These are phyloP conservation scores for Heteractis magnifica DNA, from an alignment of 92 coral and sea anemone genomes.

Conservation along the genomic window DNA sequence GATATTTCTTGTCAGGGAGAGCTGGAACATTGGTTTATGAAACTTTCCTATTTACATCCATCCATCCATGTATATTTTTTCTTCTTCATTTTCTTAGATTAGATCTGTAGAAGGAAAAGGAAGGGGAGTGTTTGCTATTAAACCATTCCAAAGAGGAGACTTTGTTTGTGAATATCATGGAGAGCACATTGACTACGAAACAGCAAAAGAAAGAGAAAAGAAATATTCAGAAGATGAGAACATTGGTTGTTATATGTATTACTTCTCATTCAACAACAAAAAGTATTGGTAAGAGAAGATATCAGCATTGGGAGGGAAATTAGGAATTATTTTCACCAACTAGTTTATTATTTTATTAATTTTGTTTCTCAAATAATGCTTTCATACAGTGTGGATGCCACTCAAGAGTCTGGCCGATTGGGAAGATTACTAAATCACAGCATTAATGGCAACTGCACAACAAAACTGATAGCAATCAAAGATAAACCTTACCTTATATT, in stretches of 20 bases:
- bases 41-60: background rate
- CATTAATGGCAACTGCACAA: conserved; percentile 82
- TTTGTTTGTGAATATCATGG: conserved; percentile 98
- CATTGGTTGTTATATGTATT: conserved; percentile 96
- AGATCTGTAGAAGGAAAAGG: conserved; percentile 90
- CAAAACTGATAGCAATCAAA: conserved; percentile 67
- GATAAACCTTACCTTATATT: conserved; percentile 82
- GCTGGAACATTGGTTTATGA: too few relatives aligned
- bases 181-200: conserved; percentile 67
- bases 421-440: conserved; percentile 98
- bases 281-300: conserved; percentile 76
- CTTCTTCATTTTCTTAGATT: conserved; percentile 45
- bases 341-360: background rate
- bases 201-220: conserved; percentile 85
- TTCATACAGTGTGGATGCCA: conserved; percentile 84
- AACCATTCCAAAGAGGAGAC: conserved; percentile 65
- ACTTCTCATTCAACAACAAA: conserved; percentile 77
- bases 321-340: too few relatives aligned
- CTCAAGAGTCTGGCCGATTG: conserved; percentile 81
- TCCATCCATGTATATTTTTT: background rate
- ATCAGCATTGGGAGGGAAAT: background rate
- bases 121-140: conserved; percentile 83
- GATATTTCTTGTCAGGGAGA: too few relatives aligned
- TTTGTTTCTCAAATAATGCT: background rate
- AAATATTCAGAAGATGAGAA: conserved; percentile 69